phyloP scores from a whole-genome alignment of 2,113 vertebrate genomes.

The Corydoras maculifer region DNA sequence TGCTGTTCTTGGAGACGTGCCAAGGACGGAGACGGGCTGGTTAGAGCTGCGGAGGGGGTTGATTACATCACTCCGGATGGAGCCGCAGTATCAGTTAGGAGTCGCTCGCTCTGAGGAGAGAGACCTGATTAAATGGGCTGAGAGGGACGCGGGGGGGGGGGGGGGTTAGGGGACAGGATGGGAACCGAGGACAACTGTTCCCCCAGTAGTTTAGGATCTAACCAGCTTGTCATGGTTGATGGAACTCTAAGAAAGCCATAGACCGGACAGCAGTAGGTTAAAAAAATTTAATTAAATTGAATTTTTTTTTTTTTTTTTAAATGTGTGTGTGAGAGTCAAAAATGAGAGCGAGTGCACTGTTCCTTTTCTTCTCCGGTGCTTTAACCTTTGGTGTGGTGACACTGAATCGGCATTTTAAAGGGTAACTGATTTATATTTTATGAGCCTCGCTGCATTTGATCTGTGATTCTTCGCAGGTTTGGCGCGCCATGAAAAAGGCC shows the following conservation, averaged over 20 bases:
- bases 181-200: slow-evolving; percentile 51
- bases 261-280: neutral
- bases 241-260: too few relatives aligned
- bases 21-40: neutral
- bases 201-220: slow-evolving; percentile 60
- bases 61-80: slow-evolving; percentile 56
- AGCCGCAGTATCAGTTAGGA: slow-evolving; percentile 54
- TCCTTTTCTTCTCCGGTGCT: neutral
- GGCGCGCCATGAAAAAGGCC: too few relatives aligned
- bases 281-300: too few relatives aligned
- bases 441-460: slow-evolving; percentile 1
- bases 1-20: slow-evolving; percentile 17
- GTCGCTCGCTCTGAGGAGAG: slow-evolving; percentile 48
- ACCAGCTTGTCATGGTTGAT: too few relatives aligned
- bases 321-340: neutral
- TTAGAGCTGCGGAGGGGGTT: slow-evolving; percentile 19
- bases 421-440: slow-evolving; percentile 1
- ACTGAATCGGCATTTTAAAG: slow-evolving; percentile 2
- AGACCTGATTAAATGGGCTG: slow-evolving; percentile 39
- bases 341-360: neutral
- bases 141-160: slow-evolving; percentile 27
- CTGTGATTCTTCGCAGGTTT: neutral
- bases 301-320: neutral
- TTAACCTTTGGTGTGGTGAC: slow-evolving; percentile 26
- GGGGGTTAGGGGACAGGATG: neutral